A percentile compares a stretch with the other conserved stretches of the same genome.
Evolutionary conservation across 2,888 invertebrate genomes (phyloP).

Genomic region (Cephus sareptanus): DNA sequence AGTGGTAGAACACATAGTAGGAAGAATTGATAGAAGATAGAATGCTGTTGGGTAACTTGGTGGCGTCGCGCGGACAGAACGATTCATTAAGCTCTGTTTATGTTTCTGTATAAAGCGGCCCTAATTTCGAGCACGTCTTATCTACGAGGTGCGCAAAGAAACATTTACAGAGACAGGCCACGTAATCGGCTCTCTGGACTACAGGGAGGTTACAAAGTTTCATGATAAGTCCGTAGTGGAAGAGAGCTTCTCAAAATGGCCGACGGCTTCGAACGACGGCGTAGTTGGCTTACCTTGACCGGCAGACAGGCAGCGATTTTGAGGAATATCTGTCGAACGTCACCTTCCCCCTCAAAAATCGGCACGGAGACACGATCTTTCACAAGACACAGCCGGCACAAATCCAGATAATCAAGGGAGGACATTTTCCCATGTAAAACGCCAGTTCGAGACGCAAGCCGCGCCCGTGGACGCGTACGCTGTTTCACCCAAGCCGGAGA

Average conservation of each 20-base stretch:
- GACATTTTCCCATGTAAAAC: constrained; percentile 59
- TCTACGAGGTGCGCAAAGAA: not conserved
- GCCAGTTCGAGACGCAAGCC: constrained; percentile 56
- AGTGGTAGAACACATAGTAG: not conserved
- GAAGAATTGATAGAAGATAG: not conserved
- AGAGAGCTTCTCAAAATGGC: constrained; percentile 55
- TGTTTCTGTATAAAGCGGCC: not conserved
- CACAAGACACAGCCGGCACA: constrained; percentile 65
- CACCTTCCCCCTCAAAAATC: constrained; percentile 78
- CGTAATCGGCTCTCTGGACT: not conserved
- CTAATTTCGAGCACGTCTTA: not conserved
- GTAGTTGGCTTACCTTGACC: constrained; percentile 74
- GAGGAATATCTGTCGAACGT: constrained; percentile 71
- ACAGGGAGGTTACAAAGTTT: constrained; percentile 1
- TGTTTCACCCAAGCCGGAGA: constrained; percentile 45
- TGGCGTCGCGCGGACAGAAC: not conserved
- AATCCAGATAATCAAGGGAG: constrained; percentile 61
- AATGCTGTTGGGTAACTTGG: not conserved
- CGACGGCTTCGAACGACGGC: constrained; percentile 43
- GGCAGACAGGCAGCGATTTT: constrained; percentile 80
- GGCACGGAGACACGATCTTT: constrained; percentile 73
- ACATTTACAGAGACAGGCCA: not conserved
- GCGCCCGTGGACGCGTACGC: constrained; percentile 58
- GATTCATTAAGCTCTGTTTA: not conserved
- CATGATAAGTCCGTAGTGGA: not conserved